Evolutionary conservation across 2,888 invertebrate species (phyloP).

Genomic region (Malachius bipustulatus): DNA sequence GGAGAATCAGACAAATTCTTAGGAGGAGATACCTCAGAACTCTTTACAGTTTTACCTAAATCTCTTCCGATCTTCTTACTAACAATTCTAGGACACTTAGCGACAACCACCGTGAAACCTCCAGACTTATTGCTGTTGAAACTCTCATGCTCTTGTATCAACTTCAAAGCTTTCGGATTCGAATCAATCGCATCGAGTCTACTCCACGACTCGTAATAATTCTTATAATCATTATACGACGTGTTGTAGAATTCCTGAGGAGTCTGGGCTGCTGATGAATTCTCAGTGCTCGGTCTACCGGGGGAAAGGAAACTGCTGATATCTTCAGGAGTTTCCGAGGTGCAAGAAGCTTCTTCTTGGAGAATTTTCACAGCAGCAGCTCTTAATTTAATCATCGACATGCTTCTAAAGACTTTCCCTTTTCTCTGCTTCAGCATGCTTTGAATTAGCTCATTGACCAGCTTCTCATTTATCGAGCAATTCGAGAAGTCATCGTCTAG

Average conservation of each 20-base stretch:
- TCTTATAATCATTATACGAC: slow-evolving; percentile 40
- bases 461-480: slow-evolving; percentile 41
- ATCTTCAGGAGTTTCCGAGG: slow-evolving; percentile 36
- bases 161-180: slow-evolving; percentile 45
- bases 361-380: slow-evolving; percentile 45
- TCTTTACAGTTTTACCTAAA: slow-evolving; percentile 35
- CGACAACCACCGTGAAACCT: slow-evolving; percentile 40
- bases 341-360: slow-evolving; percentile 42
- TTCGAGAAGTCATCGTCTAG: slow-evolving; percentile 41
- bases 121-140: slow-evolving; percentile 31
- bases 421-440: slow-evolving; percentile 45
- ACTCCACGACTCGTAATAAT: slow-evolving; percentile 46
- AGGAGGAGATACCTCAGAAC: slow-evolving; percentile 22
- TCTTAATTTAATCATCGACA: slow-evolving; percentile 47
- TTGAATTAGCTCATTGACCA: slow-evolving; percentile 47
- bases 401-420: slow-evolving; percentile 40
- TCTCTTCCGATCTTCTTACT: slow-evolving; percentile 46
- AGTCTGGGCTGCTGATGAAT: slow-evolving; percentile 39
- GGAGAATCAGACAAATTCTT: no score
- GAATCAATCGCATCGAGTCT: slow-evolving; percentile 37
- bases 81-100: slow-evolving; percentile 50
- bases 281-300: slow-evolving; percentile 31
- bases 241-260: slow-evolving; percentile 38
- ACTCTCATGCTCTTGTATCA: slow-evolving; percentile 40
- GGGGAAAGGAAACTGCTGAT: slow-evolving; percentile 33